Percentiles rank a stretch among this genome's conserved stretches.
phyloP scores from a whole-genome alignment of 2,113 vertebrate species.

The Catharus bicknelli region DNA sequence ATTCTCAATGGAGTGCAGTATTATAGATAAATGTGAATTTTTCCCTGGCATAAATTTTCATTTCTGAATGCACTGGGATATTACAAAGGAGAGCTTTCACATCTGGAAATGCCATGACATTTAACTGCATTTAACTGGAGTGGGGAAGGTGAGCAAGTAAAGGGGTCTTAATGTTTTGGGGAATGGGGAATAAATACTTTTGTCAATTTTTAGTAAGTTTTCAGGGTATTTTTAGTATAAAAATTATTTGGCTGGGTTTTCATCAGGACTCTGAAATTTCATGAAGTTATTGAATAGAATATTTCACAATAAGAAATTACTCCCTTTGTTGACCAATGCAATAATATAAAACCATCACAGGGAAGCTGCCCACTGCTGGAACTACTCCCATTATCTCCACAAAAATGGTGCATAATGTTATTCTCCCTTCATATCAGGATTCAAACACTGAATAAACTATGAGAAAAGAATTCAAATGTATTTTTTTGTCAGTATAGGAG shows the following conservation, averaged over 20 bases:
- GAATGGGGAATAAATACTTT: not conserved
- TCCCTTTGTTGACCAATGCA: not conserved
- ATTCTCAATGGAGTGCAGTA: not conserved
- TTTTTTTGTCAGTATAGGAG: not conserved
- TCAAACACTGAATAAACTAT: not conserved
- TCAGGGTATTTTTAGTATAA: not conserved
- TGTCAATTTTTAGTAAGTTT: not conserved
- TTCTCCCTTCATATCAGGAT: not conserved
- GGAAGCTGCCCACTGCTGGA: not conserved
- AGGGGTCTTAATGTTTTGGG: not conserved
- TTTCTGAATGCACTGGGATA: not conserved
- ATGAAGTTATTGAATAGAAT: not conserved
- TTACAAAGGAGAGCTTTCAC: not conserved
- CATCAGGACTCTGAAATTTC: not conserved
- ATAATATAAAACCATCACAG: not conserved
- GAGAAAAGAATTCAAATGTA: not conserved
- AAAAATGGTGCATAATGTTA: constrained; percentile 3
- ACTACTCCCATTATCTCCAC: not conserved
- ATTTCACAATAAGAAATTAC: not conserved
- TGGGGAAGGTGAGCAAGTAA: not conserved
- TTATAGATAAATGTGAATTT: not conserved
- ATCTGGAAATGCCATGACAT: not conserved
- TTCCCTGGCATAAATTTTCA: not conserved
- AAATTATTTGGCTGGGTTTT: not conserved
- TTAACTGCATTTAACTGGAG: not conserved